Conservation (phyloP, 2,797 vertebrate species). For the Chelon labrosus region DNA sequence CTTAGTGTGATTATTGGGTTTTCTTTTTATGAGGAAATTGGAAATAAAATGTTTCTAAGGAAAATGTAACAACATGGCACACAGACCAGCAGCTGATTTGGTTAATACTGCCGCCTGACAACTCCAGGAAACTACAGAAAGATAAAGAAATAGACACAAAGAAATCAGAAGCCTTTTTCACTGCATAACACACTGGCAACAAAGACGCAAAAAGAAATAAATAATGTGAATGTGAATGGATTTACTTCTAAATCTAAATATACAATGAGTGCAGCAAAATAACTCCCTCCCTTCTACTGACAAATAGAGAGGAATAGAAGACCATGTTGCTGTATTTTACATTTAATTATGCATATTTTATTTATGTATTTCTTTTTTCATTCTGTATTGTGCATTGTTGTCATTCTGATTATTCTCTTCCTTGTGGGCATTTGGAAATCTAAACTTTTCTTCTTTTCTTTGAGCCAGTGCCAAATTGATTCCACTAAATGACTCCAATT, state of each 20-base stretch:
- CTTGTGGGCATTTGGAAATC: slow-evolving; percentile 19
- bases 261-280: slow-evolving; percentile 45
- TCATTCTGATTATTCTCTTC: slow-evolving; percentile 14
- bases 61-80: slow-evolving; percentile 23
- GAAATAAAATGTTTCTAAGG: slow-evolving; percentile 17
- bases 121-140: slow-evolving; percentile 28
- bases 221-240: slow-evolving; percentile 49
- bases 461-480: slow-evolving; percentile 31
- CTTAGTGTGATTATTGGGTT: slow-evolving; percentile 22
- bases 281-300: slow-evolving; percentile 33
- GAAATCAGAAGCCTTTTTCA: slow-evolving; percentile 39
- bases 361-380: slow-evolving; percentile 12
- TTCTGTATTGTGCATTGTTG: slow-evolving; percentile 14
- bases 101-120: slow-evolving; percentile 35
- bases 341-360: slow-evolving; percentile 40
- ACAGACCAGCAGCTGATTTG: slow-evolving; percentile 30
- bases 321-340: slow-evolving; percentile 2
- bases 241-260: slow-evolving; percentile 58
- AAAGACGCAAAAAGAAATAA: slow-evolving; percentile 50
- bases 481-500: slow-evolving; percentile 38
- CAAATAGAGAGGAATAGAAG: slow-evolving; percentile 27
- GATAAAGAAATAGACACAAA: slow-evolving; percentile 34
- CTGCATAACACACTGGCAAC: slow-evolving; percentile 49
- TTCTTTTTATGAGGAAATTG: slow-evolving; percentile 3
- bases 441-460: slow-evolving; percentile 29